Conservation (phyloP, 1,140 invertebrate genomes). For the Drosophila grimshawi region DNA sequence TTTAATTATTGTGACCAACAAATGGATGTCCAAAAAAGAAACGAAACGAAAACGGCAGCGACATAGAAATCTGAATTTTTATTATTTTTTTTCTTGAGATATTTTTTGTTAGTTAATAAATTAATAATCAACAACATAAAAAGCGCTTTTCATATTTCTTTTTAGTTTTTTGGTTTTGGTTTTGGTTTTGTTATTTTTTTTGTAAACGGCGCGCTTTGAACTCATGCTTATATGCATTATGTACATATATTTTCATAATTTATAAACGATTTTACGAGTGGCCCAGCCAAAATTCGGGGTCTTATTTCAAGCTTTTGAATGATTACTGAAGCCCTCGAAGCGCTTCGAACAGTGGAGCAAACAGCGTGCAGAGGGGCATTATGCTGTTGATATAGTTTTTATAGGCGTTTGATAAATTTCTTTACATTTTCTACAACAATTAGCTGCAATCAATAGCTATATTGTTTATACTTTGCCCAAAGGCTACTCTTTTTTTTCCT, state of each 20-base stretch:
- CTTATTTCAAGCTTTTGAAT: constrained; percentile 68
- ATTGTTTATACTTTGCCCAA: constrained; percentile 58
- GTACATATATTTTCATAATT: constrained; percentile 82
- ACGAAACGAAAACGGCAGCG: constrained; percentile 44
- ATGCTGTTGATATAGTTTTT: constrained; percentile 79
- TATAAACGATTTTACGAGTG: constrained; percentile 73
- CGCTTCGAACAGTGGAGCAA: constrained; percentile 21
- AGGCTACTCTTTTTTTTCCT: constrained; percentile 7
- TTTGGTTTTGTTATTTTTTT: constrained; percentile 11
- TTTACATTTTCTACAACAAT: constrained; percentile 74
- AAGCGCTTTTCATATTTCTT: constrained; percentile 76
- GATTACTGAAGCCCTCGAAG: constrained; percentile 62
- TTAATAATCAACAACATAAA: constrained; percentile 77
- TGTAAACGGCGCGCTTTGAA: constrained; percentile 72
- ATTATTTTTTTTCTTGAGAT: constrained; percentile 34
- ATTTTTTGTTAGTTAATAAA: constrained; percentile 63
- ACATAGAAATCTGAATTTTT: constrained; percentile 60
- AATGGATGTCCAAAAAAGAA: constrained; percentile 38
- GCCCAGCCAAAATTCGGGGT: constrained; percentile 46
- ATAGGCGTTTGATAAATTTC: constrained; percentile 81
- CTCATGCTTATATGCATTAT: constrained; percentile 71
- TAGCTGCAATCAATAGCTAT: constrained; percentile 78
- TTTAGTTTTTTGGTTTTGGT: neutral
- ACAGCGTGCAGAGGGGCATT: constrained; percentile 23
- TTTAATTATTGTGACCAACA: constrained; percentile 79